phyloP scores from a whole-genome alignment of 1,140 invertebrate species.

The Hestina assimilis region DNA sequence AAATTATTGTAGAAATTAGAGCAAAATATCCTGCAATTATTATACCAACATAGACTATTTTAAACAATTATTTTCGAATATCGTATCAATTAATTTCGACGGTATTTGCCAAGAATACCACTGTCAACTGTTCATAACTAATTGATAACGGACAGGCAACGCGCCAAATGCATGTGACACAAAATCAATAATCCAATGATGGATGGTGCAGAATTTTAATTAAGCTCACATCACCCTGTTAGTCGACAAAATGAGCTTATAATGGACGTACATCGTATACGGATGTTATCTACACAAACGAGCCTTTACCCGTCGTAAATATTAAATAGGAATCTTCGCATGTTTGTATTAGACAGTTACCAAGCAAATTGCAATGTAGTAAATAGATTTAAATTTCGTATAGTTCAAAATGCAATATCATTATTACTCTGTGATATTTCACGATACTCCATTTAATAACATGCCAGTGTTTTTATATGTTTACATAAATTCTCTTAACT shows the following conservation, averaged over 20 bases:
- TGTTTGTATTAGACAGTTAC: constrained; percentile 19
- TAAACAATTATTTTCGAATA: constrained; percentile 15
- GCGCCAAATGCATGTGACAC: constrained; percentile 59
- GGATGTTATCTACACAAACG: constrained; percentile 32
- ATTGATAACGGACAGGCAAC: constrained; percentile 61
- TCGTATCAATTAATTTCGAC: constrained; percentile 29
- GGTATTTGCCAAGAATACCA: constrained; percentile 37
- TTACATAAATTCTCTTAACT: constrained; percentile 11
- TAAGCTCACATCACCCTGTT: constrained; percentile 66
- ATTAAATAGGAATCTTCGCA: constrained; percentile 19
- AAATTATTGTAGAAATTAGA: no score
- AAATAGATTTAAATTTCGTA: constrained; percentile 21
- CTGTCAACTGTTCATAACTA: constrained; percentile 48
- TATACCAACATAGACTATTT: no score
- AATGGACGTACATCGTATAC: constrained; percentile 45
- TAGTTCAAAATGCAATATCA: constrained; percentile 25
- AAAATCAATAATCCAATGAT: constrained; percentile 72
- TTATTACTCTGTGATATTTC: constrained; percentile 14
- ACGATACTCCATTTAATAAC: constrained; percentile 15
- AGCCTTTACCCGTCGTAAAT: constrained; percentile 23
- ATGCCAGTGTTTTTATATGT: constrained; percentile 10
- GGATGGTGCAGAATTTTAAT: constrained; percentile 70
- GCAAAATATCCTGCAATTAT: no score
- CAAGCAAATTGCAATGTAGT: constrained; percentile 20
- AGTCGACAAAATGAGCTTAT: constrained; percentile 68